Percentiles rank a stretch among this genome's conserved stretches.
Evolutionary conservation across 2,113 vertebrate species (phyloP).

Genomic region (Cinclus mexicanus): DNA sequence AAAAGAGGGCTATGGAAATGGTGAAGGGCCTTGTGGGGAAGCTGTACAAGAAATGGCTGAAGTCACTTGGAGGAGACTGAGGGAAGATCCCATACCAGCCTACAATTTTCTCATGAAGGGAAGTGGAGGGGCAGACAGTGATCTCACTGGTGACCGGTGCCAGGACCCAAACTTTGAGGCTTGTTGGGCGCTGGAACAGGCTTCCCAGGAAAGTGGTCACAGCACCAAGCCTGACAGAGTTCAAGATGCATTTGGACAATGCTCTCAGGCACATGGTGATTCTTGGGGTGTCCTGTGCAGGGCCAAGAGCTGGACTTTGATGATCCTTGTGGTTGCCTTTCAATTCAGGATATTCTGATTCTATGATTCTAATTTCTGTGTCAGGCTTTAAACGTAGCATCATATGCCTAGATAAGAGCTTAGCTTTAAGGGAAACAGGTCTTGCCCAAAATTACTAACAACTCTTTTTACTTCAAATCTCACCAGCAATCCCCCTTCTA

Average conservation of each 20-base stretch:
- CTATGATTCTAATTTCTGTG: not conserved
- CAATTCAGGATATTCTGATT: not conserved
- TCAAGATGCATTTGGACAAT: not conserved
- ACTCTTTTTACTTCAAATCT: not conserved
- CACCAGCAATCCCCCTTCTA: not conserved
- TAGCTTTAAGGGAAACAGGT: not conserved
- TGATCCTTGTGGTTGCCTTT: not conserved
- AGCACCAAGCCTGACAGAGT: not conserved
- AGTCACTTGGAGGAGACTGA: not conserved
- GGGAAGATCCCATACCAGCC: not conserved
- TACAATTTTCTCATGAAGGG: not conserved
- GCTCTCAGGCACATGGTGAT: not conserved
- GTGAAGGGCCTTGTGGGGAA: not conserved
- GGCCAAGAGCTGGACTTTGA: not conserved
- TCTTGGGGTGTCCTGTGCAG: not conserved
- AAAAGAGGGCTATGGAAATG: not conserved
- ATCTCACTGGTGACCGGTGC: not conserved
- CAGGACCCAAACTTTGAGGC: not conserved
- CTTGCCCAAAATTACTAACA: not conserved
- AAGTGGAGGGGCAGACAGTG: not conserved
- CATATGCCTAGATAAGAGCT: not conserved
- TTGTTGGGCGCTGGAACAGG: not conserved
- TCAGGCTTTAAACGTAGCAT: not conserved
- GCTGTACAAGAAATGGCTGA: accelerated
- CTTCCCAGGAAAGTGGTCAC: not conserved